Conservation (phyloP, 2,113 vertebrate species). For the Rhea americana region DNA sequence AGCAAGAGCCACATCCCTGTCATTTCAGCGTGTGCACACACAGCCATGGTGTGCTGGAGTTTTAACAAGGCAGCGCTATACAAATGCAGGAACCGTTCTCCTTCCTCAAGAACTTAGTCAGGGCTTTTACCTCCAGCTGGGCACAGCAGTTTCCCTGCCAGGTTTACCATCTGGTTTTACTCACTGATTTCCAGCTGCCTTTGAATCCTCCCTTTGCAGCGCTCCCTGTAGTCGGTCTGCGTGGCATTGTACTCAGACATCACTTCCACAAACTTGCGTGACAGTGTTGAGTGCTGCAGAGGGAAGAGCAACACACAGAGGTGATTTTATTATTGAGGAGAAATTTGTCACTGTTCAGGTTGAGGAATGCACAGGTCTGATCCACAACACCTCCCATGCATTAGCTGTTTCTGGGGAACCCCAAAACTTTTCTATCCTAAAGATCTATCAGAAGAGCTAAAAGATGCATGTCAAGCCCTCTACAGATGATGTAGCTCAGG, state of each 20-base stretch:
- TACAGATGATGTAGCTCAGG: not conserved
- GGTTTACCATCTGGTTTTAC: not conserved
- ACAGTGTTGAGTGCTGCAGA: constrained; percentile 81
- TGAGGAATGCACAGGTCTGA: not conserved
- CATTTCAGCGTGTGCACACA: fast-evolving
- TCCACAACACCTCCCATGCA: not conserved
- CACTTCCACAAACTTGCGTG: constrained; percentile 86
- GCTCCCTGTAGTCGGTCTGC: constrained; percentile 83
- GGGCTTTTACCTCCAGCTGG: fast-evolving
- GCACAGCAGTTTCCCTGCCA: fast-evolving
- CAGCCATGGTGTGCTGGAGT: fast-evolving
- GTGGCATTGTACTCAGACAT: constrained; percentile 86
- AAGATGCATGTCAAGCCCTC: not conserved
- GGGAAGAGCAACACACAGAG: not conserved
- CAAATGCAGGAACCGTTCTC: not conserved
- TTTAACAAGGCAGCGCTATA: fast-evolving
- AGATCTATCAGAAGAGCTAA: not conserved
- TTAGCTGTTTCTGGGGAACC: not conserved
- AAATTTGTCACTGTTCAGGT: fast-evolving
- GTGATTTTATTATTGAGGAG: not conserved
- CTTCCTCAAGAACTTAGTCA: fast-evolving
- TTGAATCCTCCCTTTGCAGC: constrained; percentile 86
- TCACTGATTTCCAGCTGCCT: constrained; percentile 87
- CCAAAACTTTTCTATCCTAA: not conserved
- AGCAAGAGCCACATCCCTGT: fast-evolving